phyloP scores from a whole-genome alignment of 2,888 invertebrate genomes.

The Drosophila peninsularis region DNA sequence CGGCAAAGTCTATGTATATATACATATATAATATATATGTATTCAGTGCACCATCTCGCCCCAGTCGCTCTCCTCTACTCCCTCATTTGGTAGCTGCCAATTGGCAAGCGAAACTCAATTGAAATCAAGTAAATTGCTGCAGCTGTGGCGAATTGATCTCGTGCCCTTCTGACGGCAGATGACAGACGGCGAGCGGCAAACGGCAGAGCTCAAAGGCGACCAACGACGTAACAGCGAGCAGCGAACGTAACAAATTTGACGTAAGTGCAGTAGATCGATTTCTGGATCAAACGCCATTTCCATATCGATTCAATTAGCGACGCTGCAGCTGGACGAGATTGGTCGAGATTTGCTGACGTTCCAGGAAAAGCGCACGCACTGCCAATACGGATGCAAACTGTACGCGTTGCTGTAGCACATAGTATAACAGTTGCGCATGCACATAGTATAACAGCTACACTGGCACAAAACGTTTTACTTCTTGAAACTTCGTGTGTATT shows the following conservation, averaged over 20 bases:
- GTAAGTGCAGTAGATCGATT: conserved; percentile 55
- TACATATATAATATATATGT: conserved; percentile 15
- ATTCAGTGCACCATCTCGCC: conserved; percentile 61
- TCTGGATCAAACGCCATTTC: conserved; percentile 22
- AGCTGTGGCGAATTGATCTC: conserved; percentile 57
- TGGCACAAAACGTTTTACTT: too few relatives aligned
- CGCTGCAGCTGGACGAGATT: conserved; percentile 20
- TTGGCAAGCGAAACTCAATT: conserved; percentile 57
- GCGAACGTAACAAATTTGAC: conserved; percentile 42
- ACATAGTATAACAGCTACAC: conserved; percentile 1
- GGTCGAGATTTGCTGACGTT: conserved; percentile 29
- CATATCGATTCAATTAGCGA: conserved; percentile 21
- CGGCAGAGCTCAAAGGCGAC: conserved; percentile 13
- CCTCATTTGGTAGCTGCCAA: conserved; percentile 24
- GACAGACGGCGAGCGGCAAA: neutral
- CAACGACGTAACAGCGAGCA: conserved; percentile 1
- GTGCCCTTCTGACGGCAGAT: conserved; percentile 37
- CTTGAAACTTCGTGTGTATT: neutral
- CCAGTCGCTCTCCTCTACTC: conserved; percentile 28
- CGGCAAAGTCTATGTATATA: conserved; percentile 45
- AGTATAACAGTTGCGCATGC: neutral
- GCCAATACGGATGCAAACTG: conserved; percentile 62
- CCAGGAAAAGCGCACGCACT: conserved; percentile 50
- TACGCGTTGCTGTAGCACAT: conserved; percentile 6
- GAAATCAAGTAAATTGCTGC: conserved; percentile 51